These are phyloP conservation scores for Nycteola revayana DNA, from an alignment of 2,888 invertebrate species.

Conservation along the genomic window DNA sequence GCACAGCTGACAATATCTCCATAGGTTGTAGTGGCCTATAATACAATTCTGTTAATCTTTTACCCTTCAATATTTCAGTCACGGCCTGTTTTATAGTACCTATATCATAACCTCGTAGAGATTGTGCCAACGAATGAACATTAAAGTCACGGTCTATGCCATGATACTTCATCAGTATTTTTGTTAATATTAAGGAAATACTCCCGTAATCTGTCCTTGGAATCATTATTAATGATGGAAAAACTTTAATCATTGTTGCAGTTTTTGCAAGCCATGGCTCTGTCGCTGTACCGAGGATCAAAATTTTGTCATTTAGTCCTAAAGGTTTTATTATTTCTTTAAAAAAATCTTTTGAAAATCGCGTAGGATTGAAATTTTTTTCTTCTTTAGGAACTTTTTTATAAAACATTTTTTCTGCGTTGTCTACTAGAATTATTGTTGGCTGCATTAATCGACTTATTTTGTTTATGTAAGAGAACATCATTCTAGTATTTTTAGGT, in stretches of 20 bases:
- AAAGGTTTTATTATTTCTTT: slow-evolving; percentile 87
- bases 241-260: slow-evolving; percentile 74
- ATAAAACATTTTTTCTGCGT: slow-evolving; percentile 86
- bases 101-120: slow-evolving; percentile 79
- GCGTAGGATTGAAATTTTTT: slow-evolving; percentile 84
- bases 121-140: slow-evolving; percentile 79
- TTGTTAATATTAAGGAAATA: slow-evolving; percentile 76
- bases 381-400: slow-evolving; percentile 85
- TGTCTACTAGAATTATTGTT: slow-evolving; percentile 86
- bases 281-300: slow-evolving; percentile 85
- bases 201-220: slow-evolving; percentile 83
- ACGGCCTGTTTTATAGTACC: slow-evolving; percentile 69
- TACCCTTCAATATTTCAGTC: slow-evolving; percentile 62
- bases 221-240: slow-evolving; percentile 80
- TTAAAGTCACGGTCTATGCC: slow-evolving; percentile 82
- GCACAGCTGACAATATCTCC: slow-evolving; percentile 75
- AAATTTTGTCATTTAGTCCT: slow-evolving; percentile 83
- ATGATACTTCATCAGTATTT: slow-evolving; percentile 82
- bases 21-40: slow-evolving; percentile 72
- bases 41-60: slow-evolving; percentile 75
- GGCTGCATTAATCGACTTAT: slow-evolving; percentile 86
- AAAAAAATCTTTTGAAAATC: slow-evolving; percentile 85
- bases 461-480: slow-evolving; percentile 85
- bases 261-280: slow-evolving; percentile 85
- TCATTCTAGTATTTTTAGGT: slow-evolving; percentile 84